Percentiles rank a stretch among this genome's conserved stretches.
phyloP scores from a whole-genome alignment of 2,797 vertebrate genomes.

The Nyctalus aviator region DNA sequence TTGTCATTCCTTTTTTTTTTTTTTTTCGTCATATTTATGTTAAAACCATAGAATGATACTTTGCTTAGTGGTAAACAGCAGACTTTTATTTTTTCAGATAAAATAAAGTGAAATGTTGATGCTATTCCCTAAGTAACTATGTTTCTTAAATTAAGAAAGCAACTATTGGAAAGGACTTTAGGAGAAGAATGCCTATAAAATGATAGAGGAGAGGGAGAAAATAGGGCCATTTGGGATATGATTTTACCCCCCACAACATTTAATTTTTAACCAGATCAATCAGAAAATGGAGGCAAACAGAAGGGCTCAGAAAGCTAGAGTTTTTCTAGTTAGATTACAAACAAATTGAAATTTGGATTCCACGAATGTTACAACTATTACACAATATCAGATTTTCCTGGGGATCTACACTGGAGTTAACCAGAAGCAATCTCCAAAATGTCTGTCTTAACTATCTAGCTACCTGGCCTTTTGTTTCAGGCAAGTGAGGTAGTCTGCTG shows the following conservation, averaged over 20 bases:
- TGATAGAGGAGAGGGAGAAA: neutral
- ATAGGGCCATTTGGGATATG: too few relatives aligned
- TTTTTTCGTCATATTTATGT: neutral
- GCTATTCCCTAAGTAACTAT: neutral
- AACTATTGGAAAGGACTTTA: neutral
- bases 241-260: neutral
- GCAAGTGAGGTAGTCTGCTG: neutral
- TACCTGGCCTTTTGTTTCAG: neutral
- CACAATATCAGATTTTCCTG: neutral
- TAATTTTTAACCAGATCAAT: neutral
- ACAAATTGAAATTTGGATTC: neutral
- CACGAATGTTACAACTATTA: neutral
- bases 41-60: neutral
- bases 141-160: neutral
- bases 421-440: neutral
- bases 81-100: neutral
- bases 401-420: neutral
- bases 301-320: neutral
- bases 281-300: neutral
- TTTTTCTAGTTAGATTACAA: neutral
- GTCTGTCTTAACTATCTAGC: neutral
- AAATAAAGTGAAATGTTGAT: conserved; percentile 17
- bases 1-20: neutral
- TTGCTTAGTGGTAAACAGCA: neutral
- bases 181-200: neutral